Conservation (phyloP, 2,888 invertebrate species). For the Hyalella azteca region DNA sequence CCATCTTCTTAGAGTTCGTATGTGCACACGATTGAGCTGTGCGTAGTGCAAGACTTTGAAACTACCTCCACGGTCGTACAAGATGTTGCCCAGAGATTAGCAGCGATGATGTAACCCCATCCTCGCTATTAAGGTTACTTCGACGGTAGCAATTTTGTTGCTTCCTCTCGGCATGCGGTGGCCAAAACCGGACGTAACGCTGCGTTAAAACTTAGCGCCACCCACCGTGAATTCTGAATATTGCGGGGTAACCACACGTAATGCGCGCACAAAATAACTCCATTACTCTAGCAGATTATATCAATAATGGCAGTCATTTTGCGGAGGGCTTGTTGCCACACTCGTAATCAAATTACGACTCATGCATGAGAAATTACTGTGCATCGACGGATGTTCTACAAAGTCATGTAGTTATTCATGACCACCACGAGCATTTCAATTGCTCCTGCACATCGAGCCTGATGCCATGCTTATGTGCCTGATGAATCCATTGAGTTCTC, state of each 20-base stretch:
- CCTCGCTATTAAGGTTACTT: conserved; percentile 11
- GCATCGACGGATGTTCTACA: not conserved
- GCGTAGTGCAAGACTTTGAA: not conserved
- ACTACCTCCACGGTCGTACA: not conserved
- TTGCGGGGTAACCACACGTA: conserved; percentile 34
- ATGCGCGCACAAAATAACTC: conserved; percentile 16
- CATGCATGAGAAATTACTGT: not conserved
- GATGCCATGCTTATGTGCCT: not conserved
- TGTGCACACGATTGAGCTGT: conserved; percentile 31
- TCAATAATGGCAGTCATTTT: not conserved
- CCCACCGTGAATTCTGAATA: conserved; percentile 34
- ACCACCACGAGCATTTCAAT: not conserved
- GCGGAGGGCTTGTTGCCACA: conserved; percentile 30
- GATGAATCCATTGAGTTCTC: not conserved
- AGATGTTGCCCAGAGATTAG: conserved; percentile 11
- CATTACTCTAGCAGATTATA: conserved; percentile 26
- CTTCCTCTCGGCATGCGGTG: conserved; percentile 32
- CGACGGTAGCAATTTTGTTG: conserved; percentile 19
- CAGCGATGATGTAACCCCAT: conserved; percentile 13
- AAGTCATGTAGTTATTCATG: not conserved
- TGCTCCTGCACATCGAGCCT: not conserved
- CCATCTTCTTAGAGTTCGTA: conserved; percentile 23
- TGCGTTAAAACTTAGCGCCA: conserved; percentile 33
- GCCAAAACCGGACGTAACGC: conserved; percentile 35
- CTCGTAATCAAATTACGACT: conserved; percentile 22